Conservation (phyloP, 1,140 invertebrate genomes). For the Pachypeltis micranthus region DNA sequence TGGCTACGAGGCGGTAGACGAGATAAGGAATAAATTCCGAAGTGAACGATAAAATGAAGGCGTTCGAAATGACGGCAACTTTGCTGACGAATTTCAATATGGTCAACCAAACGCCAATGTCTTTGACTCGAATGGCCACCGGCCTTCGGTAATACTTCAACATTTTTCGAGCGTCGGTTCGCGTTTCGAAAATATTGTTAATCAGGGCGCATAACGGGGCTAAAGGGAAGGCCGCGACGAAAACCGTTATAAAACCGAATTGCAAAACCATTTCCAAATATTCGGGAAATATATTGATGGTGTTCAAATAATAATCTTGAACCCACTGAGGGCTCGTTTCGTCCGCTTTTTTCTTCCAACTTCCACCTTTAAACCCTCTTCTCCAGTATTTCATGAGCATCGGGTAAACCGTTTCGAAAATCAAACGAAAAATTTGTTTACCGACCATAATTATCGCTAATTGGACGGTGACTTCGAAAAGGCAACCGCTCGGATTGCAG, state of each 20-base stretch:
- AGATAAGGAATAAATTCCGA: constrained; percentile 91
- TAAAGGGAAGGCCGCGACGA: constrained; percentile 90
- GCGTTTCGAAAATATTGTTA: constrained; percentile 88
- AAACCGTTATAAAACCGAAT: constrained; percentile 90
- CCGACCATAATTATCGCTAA: constrained; percentile 93
- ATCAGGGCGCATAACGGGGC: constrained; percentile 84
- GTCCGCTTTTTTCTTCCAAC: too few species aligned
- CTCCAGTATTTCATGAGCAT: too few species aligned
- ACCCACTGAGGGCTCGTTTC: too few species aligned
- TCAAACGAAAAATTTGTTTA: constrained; percentile 87
- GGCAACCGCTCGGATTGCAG: constrained; percentile 78
- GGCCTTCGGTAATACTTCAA: constrained; percentile 89
- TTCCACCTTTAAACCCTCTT: too few species aligned
- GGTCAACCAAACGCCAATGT: constrained; percentile 95
- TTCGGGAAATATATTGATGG: too few species aligned
- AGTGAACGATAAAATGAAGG: constrained; percentile 96
- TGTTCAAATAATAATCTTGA: too few species aligned
- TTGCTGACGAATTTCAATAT: too few species aligned
- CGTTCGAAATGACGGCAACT: too few species aligned
- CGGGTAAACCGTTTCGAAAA: constrained; percentile 67
- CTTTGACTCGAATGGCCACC: constrained; percentile 78
- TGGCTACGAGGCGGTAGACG: constrained; percentile 59
- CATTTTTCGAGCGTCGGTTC: constrained; percentile 91
- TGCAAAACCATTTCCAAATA: constrained; percentile 97
- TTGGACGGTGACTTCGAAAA: constrained; percentile 89